A percentile compares a stretch with the other conserved stretches of the same genome.
These are phyloP conservation scores for Ailuropoda melanoleuca DNA, from an alignment of 2,113 vertebrate genomes.

Conservation along the genomic window DNA sequence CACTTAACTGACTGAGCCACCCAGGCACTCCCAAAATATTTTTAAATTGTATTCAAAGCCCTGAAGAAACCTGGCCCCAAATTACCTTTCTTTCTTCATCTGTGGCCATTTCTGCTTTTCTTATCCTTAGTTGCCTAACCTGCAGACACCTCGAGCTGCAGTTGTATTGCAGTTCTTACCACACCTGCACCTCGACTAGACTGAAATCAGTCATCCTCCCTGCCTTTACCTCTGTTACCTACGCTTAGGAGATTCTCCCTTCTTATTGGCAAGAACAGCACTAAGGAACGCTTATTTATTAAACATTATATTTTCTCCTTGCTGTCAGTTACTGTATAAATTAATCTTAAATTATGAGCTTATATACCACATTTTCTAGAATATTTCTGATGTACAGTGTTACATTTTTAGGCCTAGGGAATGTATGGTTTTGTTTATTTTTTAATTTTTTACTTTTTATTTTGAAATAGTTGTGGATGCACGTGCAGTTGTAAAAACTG, in stretches of 20 bases:
- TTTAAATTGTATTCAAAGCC: slow-evolving; percentile 2
- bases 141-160: not conserved
- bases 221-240: not conserved
- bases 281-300: not conserved
- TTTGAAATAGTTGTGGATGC: not conserved
- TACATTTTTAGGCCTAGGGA: not conserved
- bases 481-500: not conserved
- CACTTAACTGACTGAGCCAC: not conserved
- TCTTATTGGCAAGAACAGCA: not conserved
- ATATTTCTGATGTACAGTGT: not conserved
- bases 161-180: not conserved
- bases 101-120: not conserved
- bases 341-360: slow-evolving; percentile 20
- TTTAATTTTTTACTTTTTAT: not conserved
- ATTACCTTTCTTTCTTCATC: not conserved
- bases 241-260: not conserved
- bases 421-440: not conserved
- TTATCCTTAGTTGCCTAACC: not conserved
- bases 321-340: not conserved
- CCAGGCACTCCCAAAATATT: not conserved
- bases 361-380: not conserved
- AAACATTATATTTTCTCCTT: not conserved
- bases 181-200: not conserved
- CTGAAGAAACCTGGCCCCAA: not conserved
- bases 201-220: not conserved